phyloP scores from a whole-genome alignment of 2,888 invertebrate genomes.

The Xestia rhomboidea region DNA sequence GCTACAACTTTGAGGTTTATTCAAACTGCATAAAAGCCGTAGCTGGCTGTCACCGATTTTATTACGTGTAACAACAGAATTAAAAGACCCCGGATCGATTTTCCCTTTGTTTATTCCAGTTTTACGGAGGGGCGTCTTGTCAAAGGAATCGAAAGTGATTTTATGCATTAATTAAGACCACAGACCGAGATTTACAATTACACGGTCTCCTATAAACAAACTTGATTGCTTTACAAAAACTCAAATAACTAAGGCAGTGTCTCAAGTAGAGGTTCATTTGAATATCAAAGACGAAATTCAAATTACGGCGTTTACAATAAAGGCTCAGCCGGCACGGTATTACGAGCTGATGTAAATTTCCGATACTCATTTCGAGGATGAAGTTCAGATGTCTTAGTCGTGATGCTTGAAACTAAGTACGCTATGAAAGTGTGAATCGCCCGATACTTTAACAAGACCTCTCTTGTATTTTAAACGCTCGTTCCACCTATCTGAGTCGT shows the following conservation, averaged over 20 bases:
- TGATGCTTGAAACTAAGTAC: slow-evolving; percentile 76
- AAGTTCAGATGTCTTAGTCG: slow-evolving; percentile 86
- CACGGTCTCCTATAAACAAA: slow-evolving; percentile 89
- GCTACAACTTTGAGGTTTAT: slow-evolving; percentile 52
- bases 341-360: slow-evolving; percentile 90
- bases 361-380: slow-evolving; percentile 90
- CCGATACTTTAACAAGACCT: slow-evolving; percentile 65
- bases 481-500: slow-evolving; percentile 57
- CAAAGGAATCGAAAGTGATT: slow-evolving; percentile 85
- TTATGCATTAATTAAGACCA: slow-evolving; percentile 88
- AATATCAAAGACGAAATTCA: slow-evolving; percentile 91
- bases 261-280: slow-evolving; percentile 90
- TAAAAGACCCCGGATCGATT: slow-evolving; percentile 70
- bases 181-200: slow-evolving; percentile 90
- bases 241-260: slow-evolving; percentile 91
- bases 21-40: slow-evolving; percentile 53
- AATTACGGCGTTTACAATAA: slow-evolving; percentile 91
- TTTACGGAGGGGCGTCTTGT: slow-evolving; percentile 77
- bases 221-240: slow-evolving; percentile 91
- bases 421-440: slow-evolving; percentile 64
- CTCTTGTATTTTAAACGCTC: slow-evolving; percentile 62
- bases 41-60: slow-evolving; percentile 47
- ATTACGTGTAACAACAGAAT: slow-evolving; percentile 69
- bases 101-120: slow-evolving; percentile 78
- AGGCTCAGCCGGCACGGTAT: slow-evolving; percentile 88